Percentiles rank a stretch among this genome's conserved stretches.
These are phyloP conservation scores for Drosophila aldrichi DNA, from an alignment of 2,888 invertebrate genomes.

Conservation along the genomic window DNA sequence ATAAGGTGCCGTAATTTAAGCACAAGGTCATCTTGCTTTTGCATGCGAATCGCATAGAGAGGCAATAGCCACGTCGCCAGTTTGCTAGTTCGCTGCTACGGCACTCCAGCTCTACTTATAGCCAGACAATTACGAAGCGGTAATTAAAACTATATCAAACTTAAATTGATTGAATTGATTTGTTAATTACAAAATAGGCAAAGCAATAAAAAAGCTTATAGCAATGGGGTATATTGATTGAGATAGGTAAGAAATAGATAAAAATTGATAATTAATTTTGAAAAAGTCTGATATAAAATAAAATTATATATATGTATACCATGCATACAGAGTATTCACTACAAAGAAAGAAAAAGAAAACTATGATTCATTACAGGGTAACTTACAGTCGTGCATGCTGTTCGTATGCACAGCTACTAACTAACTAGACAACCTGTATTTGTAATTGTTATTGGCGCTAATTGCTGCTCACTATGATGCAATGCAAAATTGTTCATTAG, in stretches of 20 bases:
- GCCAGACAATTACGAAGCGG: constrained; percentile 15
- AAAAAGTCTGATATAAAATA: too few species aligned
- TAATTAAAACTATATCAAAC: constrained; percentile 12
- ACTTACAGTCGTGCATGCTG: neutral
- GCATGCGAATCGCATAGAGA: constrained; percentile 2
- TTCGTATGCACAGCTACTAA: neutral
- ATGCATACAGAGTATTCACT: neutral
- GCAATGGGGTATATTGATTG: neutral
- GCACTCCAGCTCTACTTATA: constrained; percentile 1
- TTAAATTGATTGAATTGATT: constrained; percentile 26
- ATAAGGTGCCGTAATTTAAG: constrained; percentile 48
- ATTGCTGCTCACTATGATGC: constrained; percentile 32
- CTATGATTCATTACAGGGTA: too few species aligned
- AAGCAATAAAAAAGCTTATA: neutral
- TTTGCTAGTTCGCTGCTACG: constrained; percentile 17
- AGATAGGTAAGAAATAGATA: neutral
- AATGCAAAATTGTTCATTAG: constrained; percentile 29
- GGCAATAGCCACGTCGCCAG: constrained; percentile 13
- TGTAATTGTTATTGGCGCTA: constrained; percentile 40
- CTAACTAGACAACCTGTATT: constrained; percentile 13
- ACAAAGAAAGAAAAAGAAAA: too few species aligned
- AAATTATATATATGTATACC: too few species aligned
- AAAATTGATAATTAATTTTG: neutral
- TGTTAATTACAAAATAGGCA: constrained; percentile 19
- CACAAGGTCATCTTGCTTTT: constrained; percentile 50